A percentile compares a stretch with the other conserved stretches of the same genome.
These are phyloP conservation scores for Halocynthia aurantium DNA, from an alignment of 23 tunicate species.

Conservation along the genomic window DNA sequence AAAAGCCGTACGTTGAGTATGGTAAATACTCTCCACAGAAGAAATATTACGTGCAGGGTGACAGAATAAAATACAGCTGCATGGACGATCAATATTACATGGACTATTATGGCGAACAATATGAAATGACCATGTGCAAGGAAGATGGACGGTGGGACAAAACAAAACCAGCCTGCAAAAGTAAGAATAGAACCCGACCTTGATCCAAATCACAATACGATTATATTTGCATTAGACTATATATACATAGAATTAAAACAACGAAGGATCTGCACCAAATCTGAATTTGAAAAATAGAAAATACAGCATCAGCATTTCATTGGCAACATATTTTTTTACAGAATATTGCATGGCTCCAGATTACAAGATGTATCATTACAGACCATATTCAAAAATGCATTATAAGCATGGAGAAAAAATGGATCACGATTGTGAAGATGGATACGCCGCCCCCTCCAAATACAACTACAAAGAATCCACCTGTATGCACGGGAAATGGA, in stretches of 20 bases:
- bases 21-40: slow-evolving; percentile 12
- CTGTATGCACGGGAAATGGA: slow-evolving; percentile 25
- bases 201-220: no score
- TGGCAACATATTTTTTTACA: not conserved
- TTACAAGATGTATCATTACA: slow-evolving; percentile 16
- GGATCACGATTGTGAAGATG: slow-evolving; percentile 15
- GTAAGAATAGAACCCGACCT: not conserved
- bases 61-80: slow-evolving; percentile 1
- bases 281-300: no score
- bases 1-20: not conserved
- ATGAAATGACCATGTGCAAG: slow-evolving; percentile 4
- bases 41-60: slow-evolving; percentile 6
- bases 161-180: slow-evolving; percentile 17
- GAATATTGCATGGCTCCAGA: slow-evolving; percentile 23
- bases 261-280: no score
- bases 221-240: no score
- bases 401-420: slow-evolving; percentile 20
- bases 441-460: not conserved
- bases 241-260: no score
- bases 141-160: slow-evolving; percentile 22
- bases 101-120: slow-evolving; percentile 13
- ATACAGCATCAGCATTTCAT: not conserved
- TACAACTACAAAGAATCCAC: slow-evolving; percentile 6
- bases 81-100: slow-evolving; percentile 14
- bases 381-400: not conserved